phyloP scores from a whole-genome alignment of 2,113 vertebrate genomes.

The Lophura nycthemera region DNA sequence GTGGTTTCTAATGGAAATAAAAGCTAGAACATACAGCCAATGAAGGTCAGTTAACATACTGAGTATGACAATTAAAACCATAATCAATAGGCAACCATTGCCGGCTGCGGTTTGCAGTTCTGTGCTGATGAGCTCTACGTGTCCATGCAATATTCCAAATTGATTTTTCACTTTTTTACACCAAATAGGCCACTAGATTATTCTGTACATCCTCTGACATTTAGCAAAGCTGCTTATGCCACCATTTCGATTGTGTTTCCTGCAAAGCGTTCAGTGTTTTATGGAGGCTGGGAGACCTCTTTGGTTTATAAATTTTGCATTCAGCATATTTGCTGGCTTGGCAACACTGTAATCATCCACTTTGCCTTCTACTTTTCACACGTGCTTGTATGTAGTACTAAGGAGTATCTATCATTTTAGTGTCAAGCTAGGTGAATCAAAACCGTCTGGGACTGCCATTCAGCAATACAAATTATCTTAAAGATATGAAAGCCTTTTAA shows the following conservation, averaged over 20 bases:
- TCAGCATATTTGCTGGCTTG: background rate
- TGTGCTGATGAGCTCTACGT: background rate
- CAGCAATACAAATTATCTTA: background rate
- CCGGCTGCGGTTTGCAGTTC: background rate
- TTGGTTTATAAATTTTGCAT: background rate
- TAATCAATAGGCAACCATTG: background rate
- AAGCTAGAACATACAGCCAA: background rate
- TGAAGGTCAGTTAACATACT: background rate
- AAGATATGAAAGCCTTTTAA: background rate
- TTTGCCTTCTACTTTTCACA: background rate
- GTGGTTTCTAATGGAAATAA: conserved; percentile 43
- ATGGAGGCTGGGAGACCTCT: background rate
- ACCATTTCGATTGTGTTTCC: background rate
- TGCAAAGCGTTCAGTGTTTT: background rate
- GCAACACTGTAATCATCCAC: background rate
- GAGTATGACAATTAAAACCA: background rate
- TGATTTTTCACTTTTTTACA: background rate
- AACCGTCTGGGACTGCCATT: background rate
- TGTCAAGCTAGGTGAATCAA: background rate
- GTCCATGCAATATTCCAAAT: background rate
- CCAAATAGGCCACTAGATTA: background rate
- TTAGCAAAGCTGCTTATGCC: background rate
- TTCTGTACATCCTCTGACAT: background rate
- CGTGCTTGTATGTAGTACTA: background rate
- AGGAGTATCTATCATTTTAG: background rate